phyloP scores from a whole-genome alignment of 2,113 vertebrate genomes.

The Pan troglodytes region NHGRI_mPanTro3-v2.1_pri NC_072408.2:33699001-33699500 shows the following conservation, averaged over 20 bases:
- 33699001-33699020: neutral
- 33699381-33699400: neutral
- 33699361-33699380: neutral
- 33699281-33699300: neutral
- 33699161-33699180: neutral
- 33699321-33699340: neutral
- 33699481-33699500: neutral
- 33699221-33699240: neutral
- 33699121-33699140: slow-evolving; percentile 2
- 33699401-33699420: neutral
- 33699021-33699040: neutral
- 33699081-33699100: neutral
- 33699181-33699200: neutral
- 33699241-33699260: neutral
- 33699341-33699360: neutral
- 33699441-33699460: neutral
- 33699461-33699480: neutral
- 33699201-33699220: neutral
- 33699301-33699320: neutral
- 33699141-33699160: neutral
- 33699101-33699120: neutral
- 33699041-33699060: neutral
- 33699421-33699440: neutral
- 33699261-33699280: neutral
- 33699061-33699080: slow-evolving; percentile 19